Evolutionary conservation across 2,113 vertebrate species (phyloP).

Genomic region (Bothrops jararaca): DNA sequence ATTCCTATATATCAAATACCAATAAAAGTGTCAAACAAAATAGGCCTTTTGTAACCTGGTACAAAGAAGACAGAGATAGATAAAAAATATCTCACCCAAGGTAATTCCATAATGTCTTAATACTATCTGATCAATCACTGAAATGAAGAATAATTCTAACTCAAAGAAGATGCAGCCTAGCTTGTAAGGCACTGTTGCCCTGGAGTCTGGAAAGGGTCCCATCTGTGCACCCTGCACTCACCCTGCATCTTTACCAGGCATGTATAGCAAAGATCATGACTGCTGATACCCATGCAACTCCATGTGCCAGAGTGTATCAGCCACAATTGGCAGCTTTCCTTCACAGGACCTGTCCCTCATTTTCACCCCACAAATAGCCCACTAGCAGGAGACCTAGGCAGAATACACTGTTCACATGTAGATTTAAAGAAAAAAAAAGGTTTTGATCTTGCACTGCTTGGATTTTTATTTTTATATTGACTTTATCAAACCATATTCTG

Average conservation of each 20-base stretch:
- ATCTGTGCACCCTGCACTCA: background rate
- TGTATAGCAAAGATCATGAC: background rate
- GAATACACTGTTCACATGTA: background rate
- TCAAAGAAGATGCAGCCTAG: background rate
- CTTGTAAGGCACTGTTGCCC: background rate
- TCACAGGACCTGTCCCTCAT: background rate
- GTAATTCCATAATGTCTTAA: background rate
- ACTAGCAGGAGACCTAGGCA: background rate
- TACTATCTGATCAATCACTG: background rate
- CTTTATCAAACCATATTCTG: background rate
- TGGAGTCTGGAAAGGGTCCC: background rate
- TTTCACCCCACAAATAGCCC: background rate
- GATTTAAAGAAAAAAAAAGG: background rate
- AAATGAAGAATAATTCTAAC: background rate
- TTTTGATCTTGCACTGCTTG: background rate
- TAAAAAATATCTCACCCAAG: background rate
- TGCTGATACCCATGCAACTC: background rate
- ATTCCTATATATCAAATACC: background rate
- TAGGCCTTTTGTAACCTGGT: background rate
- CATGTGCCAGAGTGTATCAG: background rate
- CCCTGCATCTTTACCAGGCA: background rate
- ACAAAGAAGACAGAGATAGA: background rate
- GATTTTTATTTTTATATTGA: background rate
- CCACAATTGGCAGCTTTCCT: background rate
- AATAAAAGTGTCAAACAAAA: background rate